Conservation (phyloP, 1,140 invertebrate species). For the Battus philenor region DNA sequence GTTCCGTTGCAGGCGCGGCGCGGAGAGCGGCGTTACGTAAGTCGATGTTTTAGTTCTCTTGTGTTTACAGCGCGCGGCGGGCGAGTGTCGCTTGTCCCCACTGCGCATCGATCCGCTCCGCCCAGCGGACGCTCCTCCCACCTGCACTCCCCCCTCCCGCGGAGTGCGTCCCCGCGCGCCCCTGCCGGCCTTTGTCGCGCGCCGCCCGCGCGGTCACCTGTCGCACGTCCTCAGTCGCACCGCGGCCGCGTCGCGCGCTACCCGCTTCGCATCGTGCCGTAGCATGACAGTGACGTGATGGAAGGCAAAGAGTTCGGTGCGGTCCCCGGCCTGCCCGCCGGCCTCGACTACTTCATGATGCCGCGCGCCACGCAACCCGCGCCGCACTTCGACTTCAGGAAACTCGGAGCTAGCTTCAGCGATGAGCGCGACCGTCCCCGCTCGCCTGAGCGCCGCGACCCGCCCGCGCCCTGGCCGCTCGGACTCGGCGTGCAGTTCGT, state of each 20-base stretch:
- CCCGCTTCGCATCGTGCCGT: slow-evolving; percentile 50
- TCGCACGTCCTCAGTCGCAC: slow-evolving; percentile 72
- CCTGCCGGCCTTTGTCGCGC: slow-evolving; percentile 55
- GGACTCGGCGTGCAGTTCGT: slow-evolving; percentile 93
- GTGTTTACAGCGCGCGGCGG: slow-evolving; percentile 57
- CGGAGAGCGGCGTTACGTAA: slow-evolving; percentile 58
- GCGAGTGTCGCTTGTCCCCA: slow-evolving; percentile 68
- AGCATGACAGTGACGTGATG: slow-evolving; percentile 68
- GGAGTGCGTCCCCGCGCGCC: slow-evolving; percentile 32
- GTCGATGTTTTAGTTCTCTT: slow-evolving; percentile 45
- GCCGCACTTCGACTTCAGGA: slow-evolving; percentile 73
- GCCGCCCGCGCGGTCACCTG: slow-evolving; percentile 70
- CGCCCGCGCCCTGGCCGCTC: slow-evolving; percentile 79
- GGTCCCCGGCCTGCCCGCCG: slow-evolving; percentile 61
- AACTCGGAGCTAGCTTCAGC: slow-evolving; percentile 73
- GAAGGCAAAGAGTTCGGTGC: slow-evolving; percentile 66
- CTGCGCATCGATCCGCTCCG: slow-evolving; percentile 71
- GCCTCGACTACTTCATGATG: slow-evolving; percentile 73
- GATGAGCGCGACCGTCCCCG: slow-evolving; percentile 59
- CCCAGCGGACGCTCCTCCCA: slow-evolving; percentile 67
- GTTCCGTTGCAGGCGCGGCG: slow-evolving; percentile 21
- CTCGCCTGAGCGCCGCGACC: slow-evolving; percentile 57
- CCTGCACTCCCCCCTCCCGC: slow-evolving; percentile 26
- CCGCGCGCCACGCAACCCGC: slow-evolving; percentile 59
- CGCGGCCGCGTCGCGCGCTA: slow-evolving; percentile 68